Base-by-base conservation (phyloP, 64 coral and sea anemone genomes). In the Stylophora pistillata region DNA sequence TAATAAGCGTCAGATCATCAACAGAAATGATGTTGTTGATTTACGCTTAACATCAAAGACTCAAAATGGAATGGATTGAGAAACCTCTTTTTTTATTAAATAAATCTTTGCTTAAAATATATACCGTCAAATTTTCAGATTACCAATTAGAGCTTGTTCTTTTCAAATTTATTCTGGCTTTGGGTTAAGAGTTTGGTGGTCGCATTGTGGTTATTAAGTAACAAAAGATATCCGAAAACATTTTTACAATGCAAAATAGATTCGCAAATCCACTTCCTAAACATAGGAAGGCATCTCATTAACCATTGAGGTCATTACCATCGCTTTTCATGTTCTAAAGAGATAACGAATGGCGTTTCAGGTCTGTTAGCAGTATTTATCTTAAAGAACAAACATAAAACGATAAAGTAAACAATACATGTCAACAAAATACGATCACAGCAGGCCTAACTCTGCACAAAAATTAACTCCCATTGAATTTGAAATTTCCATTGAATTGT, bases 361-460 rank as follows among this genome's bases (percentile, higher is more conserved):
- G 30, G 37, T 34, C 58, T 84, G 80, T 84, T 62, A 84, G 27
- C 31, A 53, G 21, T 82, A 69, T 84, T 69, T 65, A 41, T 53
- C 33, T 64, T 69, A 69, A 21, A 84, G 52, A 53, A 62, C 29
- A 84, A 69, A 84, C 23, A 84, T 32, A 23, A 69, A 69, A 26
- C 53, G 7, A 37, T 26, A 84, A 84, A 25, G 61, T 65, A 84
- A 84, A 84, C 53, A 84, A 9, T 84, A 53, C 37, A 53, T 69
- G 80, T 65, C 32, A 26, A 26, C 13, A 53, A 5, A 66, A 37
- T 53, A 20, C 15, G 31, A 65, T 18, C 56, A 69, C 41, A 34
- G 30, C 64, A 84, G 41, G 31, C 57, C 13, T 30, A 21, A 31
- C 11, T 27, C 9, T 23, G 60, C 15, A n/a, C 12, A 29, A 31